phyloP scores from a whole-genome alignment of 2,888 invertebrate species.

The Anodontia alba region DNA sequence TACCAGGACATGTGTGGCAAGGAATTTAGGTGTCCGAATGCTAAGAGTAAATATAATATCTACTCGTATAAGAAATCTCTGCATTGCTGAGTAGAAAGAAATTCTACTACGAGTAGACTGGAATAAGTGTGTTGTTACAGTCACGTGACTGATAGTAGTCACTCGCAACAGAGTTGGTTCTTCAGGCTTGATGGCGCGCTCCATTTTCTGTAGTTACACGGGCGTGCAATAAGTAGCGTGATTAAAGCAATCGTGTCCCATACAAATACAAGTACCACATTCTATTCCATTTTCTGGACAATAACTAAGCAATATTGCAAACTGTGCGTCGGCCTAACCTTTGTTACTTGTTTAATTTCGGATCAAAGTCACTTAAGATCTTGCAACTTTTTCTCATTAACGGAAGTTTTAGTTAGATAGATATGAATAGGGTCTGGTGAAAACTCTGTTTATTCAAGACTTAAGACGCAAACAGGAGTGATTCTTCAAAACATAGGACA shows the following conservation, averaged over 20 bases:
- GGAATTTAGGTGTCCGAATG: too few relatives aligned
- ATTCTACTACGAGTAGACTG: too few relatives aligned
- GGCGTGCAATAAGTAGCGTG: too few relatives aligned
- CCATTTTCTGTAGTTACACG: too few relatives aligned
- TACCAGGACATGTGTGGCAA: too few relatives aligned
- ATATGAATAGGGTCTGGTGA: not conserved
- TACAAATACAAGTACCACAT: not conserved
- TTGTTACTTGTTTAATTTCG: not conserved
- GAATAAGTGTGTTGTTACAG: too few relatives aligned
- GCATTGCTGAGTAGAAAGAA: too few relatives aligned
- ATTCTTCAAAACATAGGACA: not conserved
- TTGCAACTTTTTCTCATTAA: conserved; percentile 4
- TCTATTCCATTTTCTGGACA: not conserved
- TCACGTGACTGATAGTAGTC: too few relatives aligned
- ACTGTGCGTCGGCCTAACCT: not conserved
- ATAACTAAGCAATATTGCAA: not conserved
- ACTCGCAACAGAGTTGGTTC: too few relatives aligned
- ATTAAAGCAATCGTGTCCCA: not conserved
- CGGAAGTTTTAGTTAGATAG: conserved; percentile 2
- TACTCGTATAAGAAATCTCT: too few relatives aligned
- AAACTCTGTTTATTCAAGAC: not conserved
- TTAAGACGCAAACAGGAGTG: not conserved
- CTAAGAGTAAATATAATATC: too few relatives aligned
- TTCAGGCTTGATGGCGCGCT: too few relatives aligned
- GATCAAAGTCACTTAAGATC: conserved; percentile 2